Conservation (phyloP, 2,113 vertebrate genomes). For the Bubalus kerabau region DNA sequence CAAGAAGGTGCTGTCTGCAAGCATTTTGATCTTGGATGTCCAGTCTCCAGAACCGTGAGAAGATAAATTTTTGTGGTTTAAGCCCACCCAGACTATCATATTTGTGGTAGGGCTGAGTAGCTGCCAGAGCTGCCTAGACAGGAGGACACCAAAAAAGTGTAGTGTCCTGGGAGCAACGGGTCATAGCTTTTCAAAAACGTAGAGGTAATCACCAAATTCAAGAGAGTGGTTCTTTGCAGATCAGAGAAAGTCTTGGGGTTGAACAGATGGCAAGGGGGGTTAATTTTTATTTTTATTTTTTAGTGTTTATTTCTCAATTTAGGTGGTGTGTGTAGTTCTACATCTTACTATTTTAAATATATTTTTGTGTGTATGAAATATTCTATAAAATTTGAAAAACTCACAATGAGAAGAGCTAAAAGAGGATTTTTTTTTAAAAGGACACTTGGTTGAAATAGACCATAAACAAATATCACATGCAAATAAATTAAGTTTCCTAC, state of each 20-base stretch:
- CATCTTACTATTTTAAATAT: neutral
- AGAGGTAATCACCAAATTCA: neutral
- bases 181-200: neutral
- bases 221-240: neutral
- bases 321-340: neutral
- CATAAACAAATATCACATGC: neutral
- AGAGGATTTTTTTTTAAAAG: neutral
- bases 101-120: neutral
- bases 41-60: neutral
- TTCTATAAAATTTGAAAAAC: neutral
- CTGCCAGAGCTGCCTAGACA: neutral
- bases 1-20: neutral
- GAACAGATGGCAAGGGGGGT: neutral
- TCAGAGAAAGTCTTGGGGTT: neutral
- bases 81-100: neutral
- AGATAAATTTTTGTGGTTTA: neutral
- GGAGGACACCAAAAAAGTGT: neutral
- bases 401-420: neutral
- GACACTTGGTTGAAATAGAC: neutral
- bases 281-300: neutral
- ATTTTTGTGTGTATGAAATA: neutral
- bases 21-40: neutral
- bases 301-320: neutral
- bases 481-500: neutral
- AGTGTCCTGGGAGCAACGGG: neutral